Evolutionary conservation across 2,797 vertebrate genomes (phyloP), one percentile per base, ranked within the genome.

Genomic region (Nasua narica): DNA sequence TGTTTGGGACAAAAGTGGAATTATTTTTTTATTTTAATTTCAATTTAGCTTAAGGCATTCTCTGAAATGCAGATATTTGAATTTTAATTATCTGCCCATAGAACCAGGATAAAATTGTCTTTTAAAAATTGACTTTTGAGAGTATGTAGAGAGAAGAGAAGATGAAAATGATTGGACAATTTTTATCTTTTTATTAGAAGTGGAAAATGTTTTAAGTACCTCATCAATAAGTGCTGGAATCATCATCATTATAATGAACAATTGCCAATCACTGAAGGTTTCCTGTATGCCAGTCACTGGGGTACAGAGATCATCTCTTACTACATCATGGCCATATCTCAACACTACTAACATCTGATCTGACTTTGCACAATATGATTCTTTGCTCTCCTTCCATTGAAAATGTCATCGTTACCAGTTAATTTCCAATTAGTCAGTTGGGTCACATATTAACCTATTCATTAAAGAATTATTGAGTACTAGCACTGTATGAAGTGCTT

Each of bases 11-110:
- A 95, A 74, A 97, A 93, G 97, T 91, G 86, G 74, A 88, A 86
- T 85, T 94, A 89, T 88, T 95, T 84, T 46, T 85, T 60, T 56
- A 74, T 93, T 97, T 97, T 67, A 87, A 92, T 95, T 98, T 98
- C 65, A 93, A 62, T 91, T 58, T 62, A 60, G 40, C 46, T 89
- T 91, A 76, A 92, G 48, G 54, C 32, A 95, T 81, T 69, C 23
- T 87, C 83, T 90, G 50, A 67, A 90, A 89, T 74, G 14, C 10
- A 85, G 81, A 78, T 87, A 72, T 72, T 88, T 91, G 69, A 58
- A 72, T 46, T 92, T 97, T 69, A 90, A 54, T 90, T 78, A 37
- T 85, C 48, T 2, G 88, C 16, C 15, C 81, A 43, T 10, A 52
- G 82, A 96, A 72, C 21, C 29, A 65, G 72, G 5, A 91, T 54